These are phyloP conservation scores for Cyclina sinensis DNA, from an alignment of 1,140 invertebrate genomes.

Conservation along the genomic window DNA sequence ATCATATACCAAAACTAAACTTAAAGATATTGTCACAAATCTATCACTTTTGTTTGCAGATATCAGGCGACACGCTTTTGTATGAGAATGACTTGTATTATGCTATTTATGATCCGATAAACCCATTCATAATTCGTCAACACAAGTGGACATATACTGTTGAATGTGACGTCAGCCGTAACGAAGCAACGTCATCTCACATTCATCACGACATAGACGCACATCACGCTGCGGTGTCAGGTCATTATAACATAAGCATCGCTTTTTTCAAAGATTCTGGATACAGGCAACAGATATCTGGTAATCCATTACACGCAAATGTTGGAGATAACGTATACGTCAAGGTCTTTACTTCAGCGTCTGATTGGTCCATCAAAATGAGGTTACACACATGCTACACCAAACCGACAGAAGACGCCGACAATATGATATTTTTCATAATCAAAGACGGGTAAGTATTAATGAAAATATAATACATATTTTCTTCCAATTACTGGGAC, in stretches of 20 bases:
- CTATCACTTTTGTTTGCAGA: conserved; percentile 19
- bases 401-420: not conserved
- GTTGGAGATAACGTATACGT: conserved; percentile 47
- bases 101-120: conserved; percentile 39
- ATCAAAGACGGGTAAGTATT: conserved; percentile 43
- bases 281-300: conserved; percentile 14
- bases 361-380: conserved; percentile 44
- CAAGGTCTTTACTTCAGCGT: conserved; percentile 29
- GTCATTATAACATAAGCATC: conserved; percentile 40
- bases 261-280: conserved; percentile 36
- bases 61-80: not conserved
- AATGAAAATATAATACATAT: too few relatives aligned
- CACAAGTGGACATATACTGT: conserved; percentile 44
- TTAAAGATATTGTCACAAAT: not conserved
- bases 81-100: conserved; percentile 41
- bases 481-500: too few relatives aligned
- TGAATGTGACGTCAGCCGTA: conserved; percentile 46
- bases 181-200: conserved; percentile 42
- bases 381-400: conserved; percentile 43
- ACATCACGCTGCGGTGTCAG: not conserved
- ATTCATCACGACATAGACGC: conserved; percentile 19
- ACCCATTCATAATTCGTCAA: conserved; percentile 42
- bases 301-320: conserved; percentile 43
- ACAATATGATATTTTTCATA: not conserved
- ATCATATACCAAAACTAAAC: not conserved